Percentiles rank a stretch among this genome's conserved stretches.
Conservation (phyloP, 2,888 invertebrate species). For the Halictus quadricinctus region DNA sequence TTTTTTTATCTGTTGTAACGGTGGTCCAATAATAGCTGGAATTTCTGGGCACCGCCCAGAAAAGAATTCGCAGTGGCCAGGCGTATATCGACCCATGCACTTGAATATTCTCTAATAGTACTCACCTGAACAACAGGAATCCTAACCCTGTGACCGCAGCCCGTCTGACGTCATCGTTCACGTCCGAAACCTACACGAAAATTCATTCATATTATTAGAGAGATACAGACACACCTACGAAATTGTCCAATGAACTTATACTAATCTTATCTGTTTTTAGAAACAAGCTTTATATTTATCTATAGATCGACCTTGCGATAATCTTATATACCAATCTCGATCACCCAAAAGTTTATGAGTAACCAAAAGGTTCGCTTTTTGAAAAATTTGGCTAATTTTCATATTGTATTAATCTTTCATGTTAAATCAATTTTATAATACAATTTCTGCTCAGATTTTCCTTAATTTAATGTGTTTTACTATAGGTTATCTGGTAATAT, state of each 20-base stretch:
- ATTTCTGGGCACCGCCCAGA: not conserved
- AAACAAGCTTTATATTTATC: not conserved
- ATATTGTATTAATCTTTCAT: not conserved
- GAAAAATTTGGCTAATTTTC: not conserved
- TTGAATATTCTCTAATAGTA: slow-evolving; percentile 52
- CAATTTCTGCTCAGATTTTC: not conserved
- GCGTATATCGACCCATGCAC: not conserved
- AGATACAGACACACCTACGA: not conserved
- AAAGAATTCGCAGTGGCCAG: not conserved
- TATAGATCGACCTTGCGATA: not conserved
- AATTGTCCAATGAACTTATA: not conserved
- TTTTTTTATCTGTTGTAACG: not conserved
- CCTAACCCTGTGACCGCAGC: slow-evolving; percentile 99
- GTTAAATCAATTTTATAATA: too few species aligned
- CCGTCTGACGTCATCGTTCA: slow-evolving; percentile 98
- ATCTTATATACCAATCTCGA: not conserved
- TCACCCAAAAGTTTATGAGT: not conserved
- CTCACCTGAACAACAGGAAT: slow-evolving; percentile 95
- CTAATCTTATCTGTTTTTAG: not conserved
- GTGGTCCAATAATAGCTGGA: not conserved
- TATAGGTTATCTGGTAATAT: not conserved
- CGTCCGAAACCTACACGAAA: slow-evolving; percentile 90
- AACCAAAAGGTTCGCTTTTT: not conserved
- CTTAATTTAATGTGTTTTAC: not conserved
- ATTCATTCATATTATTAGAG: slow-evolving; percentile 10